phyloP scores from a whole-genome alignment of 2,888 invertebrate species.

The Marronus borbonicus region DNA sequence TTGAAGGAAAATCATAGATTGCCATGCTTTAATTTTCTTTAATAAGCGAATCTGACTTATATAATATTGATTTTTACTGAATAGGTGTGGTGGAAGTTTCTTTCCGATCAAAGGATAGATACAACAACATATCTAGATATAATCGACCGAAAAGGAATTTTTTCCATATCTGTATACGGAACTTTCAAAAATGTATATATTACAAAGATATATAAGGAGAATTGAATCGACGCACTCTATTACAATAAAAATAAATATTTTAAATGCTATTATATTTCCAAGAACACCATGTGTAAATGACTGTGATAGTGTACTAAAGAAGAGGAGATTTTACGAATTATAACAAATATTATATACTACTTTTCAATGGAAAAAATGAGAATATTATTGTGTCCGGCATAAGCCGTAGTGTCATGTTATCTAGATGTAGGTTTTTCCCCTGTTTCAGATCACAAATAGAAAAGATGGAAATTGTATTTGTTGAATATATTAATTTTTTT shows the following conservation, averaged over 20 bases:
- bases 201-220: conserved; percentile 4
- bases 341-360: conserved; percentile 51
- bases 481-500: not conserved
- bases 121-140: too few species aligned
- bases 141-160: not conserved
- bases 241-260: conserved; percentile 57
- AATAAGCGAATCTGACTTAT: too few species aligned
- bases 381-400: conserved; percentile 23
- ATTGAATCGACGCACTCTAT: conserved; percentile 52
- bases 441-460: conserved; percentile 12
- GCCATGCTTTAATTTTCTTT: too few species aligned
- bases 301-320: conserved; percentile 72
- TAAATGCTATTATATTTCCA: conserved; percentile 42
- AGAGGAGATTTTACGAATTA: conserved; percentile 57
- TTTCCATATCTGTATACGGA: not conserved
- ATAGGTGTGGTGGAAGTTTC: too few species aligned
- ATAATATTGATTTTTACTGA: too few species aligned
- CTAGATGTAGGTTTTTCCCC: conserved; percentile 24
- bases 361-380: conserved; percentile 25
- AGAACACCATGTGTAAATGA: conserved; percentile 70
- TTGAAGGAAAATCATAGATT: too few species aligned
- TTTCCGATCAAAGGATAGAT: too few species aligned
- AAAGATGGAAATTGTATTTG: conserved; percentile 4
- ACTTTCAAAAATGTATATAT: not conserved
- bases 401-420: conserved; percentile 38